These are phyloP conservation scores for Indicator maculatus DNA, from an alignment of 2,113 vertebrate species.

Conservation along the genomic window DNA sequence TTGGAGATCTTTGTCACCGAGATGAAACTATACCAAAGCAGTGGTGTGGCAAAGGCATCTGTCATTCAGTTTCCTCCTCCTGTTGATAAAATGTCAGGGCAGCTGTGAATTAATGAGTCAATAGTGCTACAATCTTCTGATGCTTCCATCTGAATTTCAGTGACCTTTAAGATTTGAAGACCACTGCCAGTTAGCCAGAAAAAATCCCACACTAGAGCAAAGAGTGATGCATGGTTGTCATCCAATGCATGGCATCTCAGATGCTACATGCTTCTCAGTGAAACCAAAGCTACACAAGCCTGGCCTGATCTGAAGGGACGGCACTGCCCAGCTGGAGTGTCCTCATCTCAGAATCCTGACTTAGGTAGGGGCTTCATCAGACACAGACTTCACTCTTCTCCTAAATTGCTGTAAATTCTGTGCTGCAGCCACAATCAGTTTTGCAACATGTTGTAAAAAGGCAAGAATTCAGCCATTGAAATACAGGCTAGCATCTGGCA, in stretches of 20 bases:
- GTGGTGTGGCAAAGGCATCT: background rate
- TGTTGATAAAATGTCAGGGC: background rate
- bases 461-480: conserved; percentile 3
- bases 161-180: background rate
- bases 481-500: background rate
- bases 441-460: background rate
- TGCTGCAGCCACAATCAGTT: background rate
- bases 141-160: background rate
- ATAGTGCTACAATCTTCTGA: background rate
- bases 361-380: background rate
- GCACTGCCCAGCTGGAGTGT: background rate
- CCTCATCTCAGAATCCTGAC: background rate
- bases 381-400: background rate
- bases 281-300: background rate
- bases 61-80: background rate
- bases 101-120: background rate
- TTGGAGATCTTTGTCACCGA: background rate
- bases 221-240: background rate
- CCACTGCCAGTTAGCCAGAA: background rate
- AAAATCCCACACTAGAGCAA: background rate
- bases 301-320: background rate
- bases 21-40: background rate
- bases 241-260: background rate
- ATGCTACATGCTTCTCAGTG: background rate
- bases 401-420: background rate